Evolutionary conservation across 2,888 invertebrate genomes (phyloP).

Genomic region (Aromia moschata): DNA sequence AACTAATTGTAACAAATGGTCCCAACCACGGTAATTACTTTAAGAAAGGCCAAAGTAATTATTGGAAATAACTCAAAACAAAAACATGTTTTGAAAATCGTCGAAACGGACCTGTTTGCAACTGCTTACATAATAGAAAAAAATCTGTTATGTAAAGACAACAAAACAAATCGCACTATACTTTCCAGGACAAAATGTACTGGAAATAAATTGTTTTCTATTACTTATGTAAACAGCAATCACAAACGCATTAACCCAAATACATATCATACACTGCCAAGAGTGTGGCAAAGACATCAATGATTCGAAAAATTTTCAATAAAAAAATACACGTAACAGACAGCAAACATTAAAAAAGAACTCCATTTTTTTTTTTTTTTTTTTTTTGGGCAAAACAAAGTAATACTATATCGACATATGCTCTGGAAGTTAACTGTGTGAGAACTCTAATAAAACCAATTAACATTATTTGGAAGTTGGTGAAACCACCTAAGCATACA

Average conservation of each 20-base stretch:
- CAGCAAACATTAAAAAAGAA: slow-evolving; percentile 20
- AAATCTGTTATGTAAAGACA: slow-evolving; percentile 4
- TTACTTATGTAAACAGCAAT: neutral
- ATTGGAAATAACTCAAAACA: slow-evolving; percentile 21
- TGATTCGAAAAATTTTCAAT: slow-evolving; percentile 8
- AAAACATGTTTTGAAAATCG: slow-evolving; percentile 16
- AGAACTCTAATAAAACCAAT: too few species aligned
- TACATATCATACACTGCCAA: too few species aligned
- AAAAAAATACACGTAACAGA: slow-evolving; percentile 6
- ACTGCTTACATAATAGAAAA: slow-evolving; percentile 4
- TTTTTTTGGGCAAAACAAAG: too few species aligned
- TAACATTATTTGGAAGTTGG: too few species aligned
- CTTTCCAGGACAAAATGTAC: slow-evolving; percentile 27
- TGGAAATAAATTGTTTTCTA: slow-evolving; percentile 1
- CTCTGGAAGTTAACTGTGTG: too few species aligned
- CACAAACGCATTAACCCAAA: neutral
- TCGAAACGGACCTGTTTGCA: slow-evolving; percentile 18
- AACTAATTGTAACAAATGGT: too few species aligned
- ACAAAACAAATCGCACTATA: neutral
- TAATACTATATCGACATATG: too few species aligned
- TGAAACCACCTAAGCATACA: too few species aligned
- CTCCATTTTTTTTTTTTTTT: too few species aligned
- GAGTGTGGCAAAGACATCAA: slow-evolving; percentile 27
- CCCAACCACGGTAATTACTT: too few species aligned
- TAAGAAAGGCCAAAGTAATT: too few species aligned